These are phyloP conservation scores for Accipiter cooperii DNA, from an alignment of 2,113 vertebrate species.

Conservation along the genomic window DNA sequence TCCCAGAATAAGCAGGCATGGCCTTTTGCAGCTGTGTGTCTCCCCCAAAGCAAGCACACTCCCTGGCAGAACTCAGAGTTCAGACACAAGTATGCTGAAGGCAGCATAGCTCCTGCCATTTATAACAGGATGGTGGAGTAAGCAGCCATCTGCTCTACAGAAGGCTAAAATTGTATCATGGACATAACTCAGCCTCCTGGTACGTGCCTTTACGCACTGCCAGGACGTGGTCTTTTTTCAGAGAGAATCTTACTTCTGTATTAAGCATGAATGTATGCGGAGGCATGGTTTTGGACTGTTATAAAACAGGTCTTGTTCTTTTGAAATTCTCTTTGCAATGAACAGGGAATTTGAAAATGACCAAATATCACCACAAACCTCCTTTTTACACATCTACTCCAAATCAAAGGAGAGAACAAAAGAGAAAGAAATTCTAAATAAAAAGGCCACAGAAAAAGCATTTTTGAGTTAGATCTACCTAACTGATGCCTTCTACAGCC, in stretches of 20 bases:
- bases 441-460: not conserved
- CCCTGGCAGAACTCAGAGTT: not conserved
- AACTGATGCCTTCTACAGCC: not conserved
- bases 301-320: not conserved
- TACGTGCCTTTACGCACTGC: not conserved
- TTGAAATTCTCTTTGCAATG: not conserved
- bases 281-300: not conserved
- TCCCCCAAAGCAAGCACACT: not conserved
- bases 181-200: not conserved
- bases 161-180: constrained; percentile 21
- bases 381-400: not conserved
- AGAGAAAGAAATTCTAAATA: not conserved
- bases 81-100: not conserved
- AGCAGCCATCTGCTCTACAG: not conserved
- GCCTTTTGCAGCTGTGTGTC: not conserved
- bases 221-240: not conserved
- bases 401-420: not conserved
- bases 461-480: not conserved
- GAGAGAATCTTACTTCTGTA: not conserved
- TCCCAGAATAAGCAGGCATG: not conserved
- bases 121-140: not conserved
- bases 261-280: not conserved
- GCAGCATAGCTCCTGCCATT: not conserved
- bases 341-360: not conserved
- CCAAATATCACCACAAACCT: not conserved